Evolutionary conservation across 2,888 invertebrate genomes (phyloP), one percentile per base, ranked within the genome.

Genomic region (Rapana venosa): DNA sequence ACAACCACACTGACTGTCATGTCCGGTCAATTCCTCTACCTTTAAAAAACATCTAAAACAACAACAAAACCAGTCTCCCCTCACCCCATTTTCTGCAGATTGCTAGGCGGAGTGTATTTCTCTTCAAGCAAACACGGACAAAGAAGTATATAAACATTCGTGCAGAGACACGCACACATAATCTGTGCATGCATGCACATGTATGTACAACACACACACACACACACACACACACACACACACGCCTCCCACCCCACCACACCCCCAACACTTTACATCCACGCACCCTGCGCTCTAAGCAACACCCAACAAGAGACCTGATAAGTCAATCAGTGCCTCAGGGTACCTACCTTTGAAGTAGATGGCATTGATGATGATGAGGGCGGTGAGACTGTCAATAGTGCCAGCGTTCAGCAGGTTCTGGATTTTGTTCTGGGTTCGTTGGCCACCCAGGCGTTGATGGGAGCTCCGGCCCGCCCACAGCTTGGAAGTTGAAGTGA

Each of bases 341-440:
- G 58, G 26, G 26, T n/a, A 58, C 15, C 20, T 17, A 61, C 95
- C 96, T 92, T 96, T 96, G 92, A 96, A 96, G 90, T 96, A 96
- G 79, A 96, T 93, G 47, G 96, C 96, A 92, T 96, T 96, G 90
- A 96, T 94, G 22, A 96, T 91, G 26, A 96, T 93, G 88, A 96
- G 90, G 15, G 94, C 93, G 11, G 95, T 95, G 22, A 88, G 47
- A 0, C 89, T 74, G 86, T 91, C 93, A n/a, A 96, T 92, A 30
- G 93, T 91, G 58, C 97, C 97, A 0, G 97, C 35, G 1, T 96
- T 95, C 87, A 99, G 96, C 2, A 99, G 96, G 93, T 98, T 97
- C 92, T 97, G 97, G 91, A 99, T 99, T 95, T 97, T 98, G 13
- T 97, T 96, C 89, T 98, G 97, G 0, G 99, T 99, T 94, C 98